phyloP scores from a whole-genome alignment of 2,113 vertebrate genomes.

The Puffinus mauretanicus region DNA sequence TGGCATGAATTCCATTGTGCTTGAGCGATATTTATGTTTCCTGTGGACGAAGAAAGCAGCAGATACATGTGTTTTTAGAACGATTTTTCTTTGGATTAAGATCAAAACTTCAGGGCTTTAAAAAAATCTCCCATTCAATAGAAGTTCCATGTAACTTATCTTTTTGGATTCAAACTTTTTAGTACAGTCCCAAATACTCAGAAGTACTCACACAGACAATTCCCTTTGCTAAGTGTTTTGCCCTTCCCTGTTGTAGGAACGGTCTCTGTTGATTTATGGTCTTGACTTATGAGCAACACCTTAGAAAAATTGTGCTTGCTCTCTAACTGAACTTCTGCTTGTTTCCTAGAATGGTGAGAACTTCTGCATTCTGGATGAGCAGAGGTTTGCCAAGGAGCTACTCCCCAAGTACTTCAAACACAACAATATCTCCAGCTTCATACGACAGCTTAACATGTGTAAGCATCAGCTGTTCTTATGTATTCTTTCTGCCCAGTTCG shows the following conservation, averaged over 20 bases:
- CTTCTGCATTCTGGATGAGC: slow-evolving; percentile 72
- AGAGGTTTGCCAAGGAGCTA: slow-evolving; percentile 72
- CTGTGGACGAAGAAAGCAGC: not conserved
- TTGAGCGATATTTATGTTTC: not conserved
- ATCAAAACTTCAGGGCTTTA: not conserved
- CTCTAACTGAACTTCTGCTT: not conserved
- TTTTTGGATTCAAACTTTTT: not conserved
- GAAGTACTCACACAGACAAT: too few relatives aligned
- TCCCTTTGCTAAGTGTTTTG: not conserved
- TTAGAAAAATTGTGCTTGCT: not conserved
- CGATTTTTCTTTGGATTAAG: not conserved
- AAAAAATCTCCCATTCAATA: fast-evolving
- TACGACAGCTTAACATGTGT: slow-evolving; percentile 78
- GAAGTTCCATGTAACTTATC: fast-evolving
- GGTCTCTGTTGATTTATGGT: not conserved
- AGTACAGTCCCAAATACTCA: too few relatives aligned
- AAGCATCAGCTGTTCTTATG: not conserved
- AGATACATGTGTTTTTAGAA: not conserved
- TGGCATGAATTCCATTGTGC: not conserved
- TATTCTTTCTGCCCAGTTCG: not conserved
- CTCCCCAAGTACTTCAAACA: slow-evolving; percentile 81
- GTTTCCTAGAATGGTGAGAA: slow-evolving; percentile 71
- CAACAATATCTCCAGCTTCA: slow-evolving; percentile 75
- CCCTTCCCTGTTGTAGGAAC: not conserved
- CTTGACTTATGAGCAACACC: not conserved